Evolutionary conservation across 1,140 invertebrate species (phyloP).

Genomic region (Drosophila aff.): DNA sequence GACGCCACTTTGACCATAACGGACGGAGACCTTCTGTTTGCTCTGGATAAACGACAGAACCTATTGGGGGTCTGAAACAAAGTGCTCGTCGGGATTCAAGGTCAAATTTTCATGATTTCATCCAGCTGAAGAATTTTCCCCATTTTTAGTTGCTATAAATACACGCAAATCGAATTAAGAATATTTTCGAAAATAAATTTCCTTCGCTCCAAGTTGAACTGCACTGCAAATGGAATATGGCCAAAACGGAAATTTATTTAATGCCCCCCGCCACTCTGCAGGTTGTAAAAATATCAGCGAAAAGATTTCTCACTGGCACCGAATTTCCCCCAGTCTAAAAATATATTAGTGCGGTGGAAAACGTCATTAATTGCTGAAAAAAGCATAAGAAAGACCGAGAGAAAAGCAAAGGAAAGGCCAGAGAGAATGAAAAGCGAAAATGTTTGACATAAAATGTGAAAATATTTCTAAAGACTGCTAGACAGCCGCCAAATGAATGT

Average conservation of each 20-base stretch:
- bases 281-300: conserved; percentile 47
- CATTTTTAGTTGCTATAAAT: conserved; percentile 54
- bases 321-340: conserved; percentile 59
- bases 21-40: conserved; percentile 11
- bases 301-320: conserved; percentile 40
- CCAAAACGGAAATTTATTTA: conserved; percentile 56
- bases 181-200: conserved; percentile 55
- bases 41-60: conserved; percentile 4
- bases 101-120: conserved; percentile 54
- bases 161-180: conserved; percentile 38
- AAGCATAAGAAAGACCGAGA: background rate
- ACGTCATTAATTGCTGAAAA: conserved; percentile 71
- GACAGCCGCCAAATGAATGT: conserved; percentile 28
- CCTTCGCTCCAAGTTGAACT: conserved; percentile 11
- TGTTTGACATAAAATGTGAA: conserved; percentile 30
- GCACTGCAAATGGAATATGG: conserved; percentile 41
- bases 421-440: conserved; percentile 11
- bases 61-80: conserved; percentile 5
- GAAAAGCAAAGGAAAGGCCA: conserved; percentile 29
- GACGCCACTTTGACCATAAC: conserved; percentile 23
- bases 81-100: conserved; percentile 40
- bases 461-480: conserved; percentile 30
- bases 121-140: conserved; percentile 37
- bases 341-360: conserved; percentile 57
- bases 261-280: conserved; percentile 6